Conservation (phyloP, 2,113 vertebrate genomes). For the Pristiophorus japonicus region DNA sequence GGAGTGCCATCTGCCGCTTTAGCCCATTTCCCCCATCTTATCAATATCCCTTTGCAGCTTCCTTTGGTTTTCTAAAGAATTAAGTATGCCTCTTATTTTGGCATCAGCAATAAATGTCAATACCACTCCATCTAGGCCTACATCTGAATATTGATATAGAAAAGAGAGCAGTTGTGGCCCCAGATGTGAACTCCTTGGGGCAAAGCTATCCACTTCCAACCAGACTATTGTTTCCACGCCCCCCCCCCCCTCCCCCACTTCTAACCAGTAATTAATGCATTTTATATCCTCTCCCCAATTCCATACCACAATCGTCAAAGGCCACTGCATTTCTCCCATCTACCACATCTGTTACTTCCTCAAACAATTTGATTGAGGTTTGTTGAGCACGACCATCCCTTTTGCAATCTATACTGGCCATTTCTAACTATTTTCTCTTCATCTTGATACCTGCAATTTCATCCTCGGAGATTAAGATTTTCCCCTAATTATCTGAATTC, state of each 20-base stretch:
- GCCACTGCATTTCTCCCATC: neutral
- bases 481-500: too few species aligned
- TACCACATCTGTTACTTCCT: neutral
- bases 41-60: neutral
- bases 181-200: neutral
- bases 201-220: neutral
- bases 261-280: neutral
- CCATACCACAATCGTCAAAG: neutral
- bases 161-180: neutral
- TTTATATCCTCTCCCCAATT: neutral
- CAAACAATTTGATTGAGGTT: neutral
- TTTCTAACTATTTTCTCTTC: neutral
- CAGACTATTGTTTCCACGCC: too few species aligned
- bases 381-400: neutral
- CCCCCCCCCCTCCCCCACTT: too few species aligned
- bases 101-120: neutral
- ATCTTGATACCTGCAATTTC: neutral
- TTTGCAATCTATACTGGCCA: neutral
- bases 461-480: neutral
- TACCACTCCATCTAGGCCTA: neutral
- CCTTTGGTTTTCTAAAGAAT: too few species aligned
- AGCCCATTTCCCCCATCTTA: neutral
- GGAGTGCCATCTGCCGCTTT: neutral
- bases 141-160: neutral
- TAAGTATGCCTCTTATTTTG: neutral